Evolutionary conservation across 2,888 invertebrate genomes (phyloP).

Genomic region (Polymixis lichenea): DNA sequence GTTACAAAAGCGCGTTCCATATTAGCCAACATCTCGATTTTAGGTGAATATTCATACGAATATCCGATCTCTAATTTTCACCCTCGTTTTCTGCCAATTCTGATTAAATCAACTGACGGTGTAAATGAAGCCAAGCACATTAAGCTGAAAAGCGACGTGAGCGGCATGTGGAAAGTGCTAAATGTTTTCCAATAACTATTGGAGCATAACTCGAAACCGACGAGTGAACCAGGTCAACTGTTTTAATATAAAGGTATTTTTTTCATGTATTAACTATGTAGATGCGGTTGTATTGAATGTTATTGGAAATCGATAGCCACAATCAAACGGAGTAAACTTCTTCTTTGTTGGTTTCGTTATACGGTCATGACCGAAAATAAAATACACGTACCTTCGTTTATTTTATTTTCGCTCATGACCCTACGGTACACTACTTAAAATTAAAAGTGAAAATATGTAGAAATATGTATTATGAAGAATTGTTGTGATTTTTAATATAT

Average conservation of each 20-base stretch:
- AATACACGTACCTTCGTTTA: too few species aligned
- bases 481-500: too few species aligned
- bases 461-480: too few species aligned
- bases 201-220: conserved; percentile 55
- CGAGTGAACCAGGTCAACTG: conserved; percentile 46
- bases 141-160: conserved; percentile 73
- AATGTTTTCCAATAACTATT: conserved; percentile 80
- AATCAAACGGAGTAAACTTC: background rate
- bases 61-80: too few species aligned
- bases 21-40: too few species aligned
- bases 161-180: conserved; percentile 74
- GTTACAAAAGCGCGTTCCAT: too few species aligned
- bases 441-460: too few species aligned
- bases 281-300: conserved; percentile 18
- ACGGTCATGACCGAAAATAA: too few species aligned
- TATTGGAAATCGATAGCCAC: background rate
- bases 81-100: background rate
- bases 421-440: too few species aligned
- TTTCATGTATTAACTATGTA: conserved; percentile 16
- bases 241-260: conserved; percentile 11
- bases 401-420: too few species aligned
- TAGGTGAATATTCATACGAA: too few species aligned
- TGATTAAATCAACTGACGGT: conserved; percentile 52
- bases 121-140: conserved; percentile 68
- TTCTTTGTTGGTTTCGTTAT: background rate